Evolutionary conservation across 2,888 invertebrate species (phyloP).

Genomic region (Tiphia femorata): DNA sequence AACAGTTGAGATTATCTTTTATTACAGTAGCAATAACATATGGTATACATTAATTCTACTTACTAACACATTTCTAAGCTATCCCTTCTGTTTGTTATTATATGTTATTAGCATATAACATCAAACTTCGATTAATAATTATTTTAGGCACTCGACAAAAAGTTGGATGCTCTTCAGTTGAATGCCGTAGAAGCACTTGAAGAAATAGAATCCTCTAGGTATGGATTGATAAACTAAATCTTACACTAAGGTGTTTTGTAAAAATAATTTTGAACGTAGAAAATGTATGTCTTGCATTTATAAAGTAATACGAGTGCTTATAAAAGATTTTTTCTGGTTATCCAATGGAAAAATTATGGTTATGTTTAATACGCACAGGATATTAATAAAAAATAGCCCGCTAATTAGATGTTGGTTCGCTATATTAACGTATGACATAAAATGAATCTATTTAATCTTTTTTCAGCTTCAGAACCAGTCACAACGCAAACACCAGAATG

Average conservation of each 20-base stretch:
- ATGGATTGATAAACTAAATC: constrained; percentile 31
- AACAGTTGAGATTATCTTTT: no score
- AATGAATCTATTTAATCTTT: no score
- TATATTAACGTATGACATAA: no score
- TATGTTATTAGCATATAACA: not conserved
- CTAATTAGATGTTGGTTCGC: no score
- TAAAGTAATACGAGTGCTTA: not conserved
- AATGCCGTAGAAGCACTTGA: constrained; percentile 57
- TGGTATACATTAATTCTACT: no score
- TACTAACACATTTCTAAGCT: no score
- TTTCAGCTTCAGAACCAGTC: constrained; percentile 47
- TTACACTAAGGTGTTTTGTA: constrained; percentile 13
- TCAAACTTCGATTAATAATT: not conserved
- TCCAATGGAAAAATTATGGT: no score
- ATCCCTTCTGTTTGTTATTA: no score
- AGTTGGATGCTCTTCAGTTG: constrained; percentile 63
- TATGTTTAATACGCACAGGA: no score
- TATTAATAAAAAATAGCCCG: no score
- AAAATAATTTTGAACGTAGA: no score
- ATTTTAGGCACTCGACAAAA: constrained; percentile 66
- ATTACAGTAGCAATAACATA: no score
- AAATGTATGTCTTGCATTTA: not conserved
- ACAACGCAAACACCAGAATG: constrained; percentile 71
- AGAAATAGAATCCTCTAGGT: constrained; percentile 60
- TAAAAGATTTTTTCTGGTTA: not conserved